Evolutionary conservation across 2,888 invertebrate species (phyloP), one percentile per base, ranked within the genome.

Genomic region (Ceratothoa steindachneri): DNA sequence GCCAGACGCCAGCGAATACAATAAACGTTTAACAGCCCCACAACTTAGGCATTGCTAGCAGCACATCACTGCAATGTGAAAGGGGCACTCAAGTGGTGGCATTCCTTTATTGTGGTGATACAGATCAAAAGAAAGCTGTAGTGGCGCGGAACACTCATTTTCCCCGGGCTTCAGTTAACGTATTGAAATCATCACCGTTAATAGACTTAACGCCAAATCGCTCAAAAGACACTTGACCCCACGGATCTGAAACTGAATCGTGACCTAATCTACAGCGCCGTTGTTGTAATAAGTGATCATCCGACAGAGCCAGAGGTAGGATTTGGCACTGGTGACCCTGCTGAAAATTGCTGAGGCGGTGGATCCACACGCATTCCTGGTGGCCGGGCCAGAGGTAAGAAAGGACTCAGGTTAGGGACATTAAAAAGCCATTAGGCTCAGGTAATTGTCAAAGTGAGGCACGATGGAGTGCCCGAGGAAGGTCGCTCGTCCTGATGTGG

Each of bases 11-110:
- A 75, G 75, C 75, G 72, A 75, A 75, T 70, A 75, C 75, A 75
- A 75, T 75, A 75, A 75, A 75, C 75, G 75, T 75, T 75, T 75
- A 75, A 75, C 75, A 75, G 75, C 69, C 75, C 75, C 72, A 72
- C 75, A 75, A 75, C 75, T 75, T 75, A 72, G 75, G 72, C 75
- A 75, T 75, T 75, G 75, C 75, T 75, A 75, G 75, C 75, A 75
- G 72, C 75, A 72, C 75, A 72, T 75, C 75, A 75, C 66, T 72
- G 72, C 75, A 75, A 75, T 75, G 72, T 75, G 75, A 60, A 60
- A 60, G 60, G 60, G 60, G 60, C 60, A 60, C 60, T 60, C 60
- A 60, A 60, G 22, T 60, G 24, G 60, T 60, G 60, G 60, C 60
- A 60, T 1, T 60, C 60, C 9, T 60, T 24, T 60, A 60, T 24